Evolutionary conservation across 2,113 vertebrate species (phyloP), one percentile per base, ranked within the genome.

Genomic region (Eulacestoma nigropectus): DNA sequence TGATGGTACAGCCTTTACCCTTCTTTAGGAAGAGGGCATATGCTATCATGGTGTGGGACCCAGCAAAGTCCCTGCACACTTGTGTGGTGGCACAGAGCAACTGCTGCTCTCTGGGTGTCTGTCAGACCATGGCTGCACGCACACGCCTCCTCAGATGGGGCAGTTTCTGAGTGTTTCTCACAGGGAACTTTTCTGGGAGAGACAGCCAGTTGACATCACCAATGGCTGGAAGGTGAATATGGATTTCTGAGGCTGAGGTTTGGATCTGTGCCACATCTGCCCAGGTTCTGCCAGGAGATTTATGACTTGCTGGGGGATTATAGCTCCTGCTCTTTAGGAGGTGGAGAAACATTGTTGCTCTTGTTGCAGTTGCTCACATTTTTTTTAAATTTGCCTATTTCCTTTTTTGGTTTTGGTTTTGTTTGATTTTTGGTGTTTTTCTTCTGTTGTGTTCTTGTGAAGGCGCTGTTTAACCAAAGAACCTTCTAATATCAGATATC

Each of bases 11-110:
- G 50, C 7, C 4, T 0, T 68, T 76, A 23, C 22, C 25, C 29
- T 37, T 72, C 30, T 85, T 94, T 56, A 56, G 68, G 55, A 87
- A 47, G 44, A 64, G 22, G 33, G 3, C 4, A 35, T 7, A 1
- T 32, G 37, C 30, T 17, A 0, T 21, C 33, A 7, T 14, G 21
- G 9, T 0, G 0, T 46, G 41, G 23, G 37, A 68, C 14, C 8
- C 56, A 49, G 21, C 3, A 18, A 65, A 77, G 21, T 23, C 6
- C 3, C 64, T 89, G 46, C 16, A 15, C 3, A 1, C 11, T 10
- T 22, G 8, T 27, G 30, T 32, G 35, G 25, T 25, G n/a, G 39
- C 64, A 81, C 42, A 72, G 81, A 67, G 33, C 29, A 52, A 1
- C 12, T 69, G 37, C 67, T 73, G 29, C 41, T 80, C 14, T 23